These are phyloP conservation scores for Mohoua ochrocephala DNA, from an alignment of 2,113 vertebrate genomes.

Conservation along the genomic window DNA sequence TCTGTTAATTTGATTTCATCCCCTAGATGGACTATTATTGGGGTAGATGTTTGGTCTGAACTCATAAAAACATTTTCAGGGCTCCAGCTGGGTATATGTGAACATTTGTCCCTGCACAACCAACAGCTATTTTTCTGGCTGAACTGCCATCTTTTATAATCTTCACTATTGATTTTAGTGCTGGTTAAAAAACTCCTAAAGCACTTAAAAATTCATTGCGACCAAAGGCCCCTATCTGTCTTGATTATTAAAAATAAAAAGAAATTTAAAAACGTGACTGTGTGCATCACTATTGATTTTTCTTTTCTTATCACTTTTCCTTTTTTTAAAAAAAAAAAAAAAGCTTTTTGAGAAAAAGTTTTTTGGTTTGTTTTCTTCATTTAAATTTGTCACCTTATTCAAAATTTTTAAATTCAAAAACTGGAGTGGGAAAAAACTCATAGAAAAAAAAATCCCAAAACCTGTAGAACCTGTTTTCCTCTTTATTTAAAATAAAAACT, in stretches of 20 bases:
- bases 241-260: not conserved
- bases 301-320: not conserved
- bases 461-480: not conserved
- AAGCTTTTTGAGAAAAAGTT: not conserved
- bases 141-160: not conserved
- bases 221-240: not conserved
- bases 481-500: not conserved
- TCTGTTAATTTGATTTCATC: not conserved
- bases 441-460: not conserved
- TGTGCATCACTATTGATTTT: not conserved
- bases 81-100: not conserved
- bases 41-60: not conserved
- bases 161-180: not conserved
- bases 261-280: fast-evolving
- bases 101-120: not conserved
- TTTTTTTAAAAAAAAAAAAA: not conserved
- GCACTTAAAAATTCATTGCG: not conserved
- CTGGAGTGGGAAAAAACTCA: not conserved
- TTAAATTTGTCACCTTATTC: not conserved
- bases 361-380: not conserved
- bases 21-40: not conserved
- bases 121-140: not conserved
- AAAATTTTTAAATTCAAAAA: not conserved
- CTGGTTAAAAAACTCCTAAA: not conserved
- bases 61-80: not conserved